phyloP scores from a whole-genome alignment of 2,113 vertebrate genomes.

The Anoplopoma fimbria region DNA sequence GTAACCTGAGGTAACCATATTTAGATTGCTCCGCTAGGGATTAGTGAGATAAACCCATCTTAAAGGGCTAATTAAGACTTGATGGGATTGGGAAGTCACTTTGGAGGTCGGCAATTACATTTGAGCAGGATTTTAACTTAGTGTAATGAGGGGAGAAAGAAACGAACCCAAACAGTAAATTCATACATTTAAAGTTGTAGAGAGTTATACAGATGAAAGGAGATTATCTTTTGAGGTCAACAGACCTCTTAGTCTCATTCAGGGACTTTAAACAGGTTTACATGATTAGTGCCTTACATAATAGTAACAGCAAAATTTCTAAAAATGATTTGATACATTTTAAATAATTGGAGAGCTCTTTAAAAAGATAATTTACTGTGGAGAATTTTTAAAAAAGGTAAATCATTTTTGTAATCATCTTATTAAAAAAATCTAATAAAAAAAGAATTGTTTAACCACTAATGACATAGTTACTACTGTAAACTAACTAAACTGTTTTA shows the following conservation, averaged over 20 bases:
- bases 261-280: neutral
- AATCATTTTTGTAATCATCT: neutral
- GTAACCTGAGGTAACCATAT: conserved; percentile 75
- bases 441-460: neutral
- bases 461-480: neutral
- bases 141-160: conserved; percentile 48
- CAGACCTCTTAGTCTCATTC: neutral
- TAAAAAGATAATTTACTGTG: neutral
- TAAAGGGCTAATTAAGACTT: conserved; percentile 80
- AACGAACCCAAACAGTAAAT: neutral
- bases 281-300: neutral
- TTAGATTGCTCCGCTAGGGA: conserved; percentile 69
- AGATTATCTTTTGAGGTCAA: neutral
- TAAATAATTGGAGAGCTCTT: neutral
- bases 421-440: neutral
- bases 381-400: neutral
- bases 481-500: neutral
- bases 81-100: conserved; percentile 80
- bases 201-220: neutral
- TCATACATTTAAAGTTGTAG: conserved; percentile 22
- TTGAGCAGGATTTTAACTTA: conserved; percentile 70
- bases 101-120: conserved; percentile 79
- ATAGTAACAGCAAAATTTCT: too few relatives aligned
- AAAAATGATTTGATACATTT: neutral
- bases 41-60: conserved; percentile 78